Evolutionary conservation across 1,140 invertebrate species (phyloP).

Genomic region (Drosophila ohnishii): DNA sequence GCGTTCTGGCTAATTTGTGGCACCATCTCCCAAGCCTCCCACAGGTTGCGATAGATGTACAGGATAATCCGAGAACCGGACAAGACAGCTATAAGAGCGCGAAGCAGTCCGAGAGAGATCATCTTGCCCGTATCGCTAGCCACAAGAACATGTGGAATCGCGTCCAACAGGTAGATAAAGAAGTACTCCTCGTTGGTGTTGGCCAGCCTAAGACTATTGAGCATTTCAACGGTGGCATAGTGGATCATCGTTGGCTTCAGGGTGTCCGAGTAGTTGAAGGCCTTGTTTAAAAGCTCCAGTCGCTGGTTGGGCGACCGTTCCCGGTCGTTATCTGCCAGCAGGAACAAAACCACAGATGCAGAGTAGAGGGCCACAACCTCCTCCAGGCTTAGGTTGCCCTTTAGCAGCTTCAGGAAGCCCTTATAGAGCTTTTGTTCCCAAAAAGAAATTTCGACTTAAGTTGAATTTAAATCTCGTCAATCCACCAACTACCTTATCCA

Average conservation of each 20-base stretch:
- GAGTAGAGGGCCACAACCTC: constrained; percentile 51
- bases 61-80: constrained; percentile 30
- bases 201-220: constrained; percentile 26
- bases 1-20: constrained; percentile 26
- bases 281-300: constrained; percentile 49
- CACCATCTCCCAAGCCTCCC: constrained; percentile 58
- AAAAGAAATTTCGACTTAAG: background rate
- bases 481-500: constrained; percentile 19
- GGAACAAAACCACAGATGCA: constrained; percentile 28
- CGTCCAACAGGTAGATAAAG: constrained; percentile 47
- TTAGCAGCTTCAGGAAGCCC: constrained; percentile 25
- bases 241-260: constrained; percentile 67
- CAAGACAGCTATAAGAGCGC: constrained; percentile 36
- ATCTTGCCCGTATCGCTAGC: constrained; percentile 66
- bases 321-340: constrained; percentile 17
- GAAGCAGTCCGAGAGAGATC: constrained; percentile 52
- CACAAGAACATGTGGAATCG: constrained; percentile 54
- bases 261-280: constrained; percentile 63
- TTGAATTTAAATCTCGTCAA: background rate
- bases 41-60: constrained; percentile 61
- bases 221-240: constrained; percentile 43
- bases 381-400: constrained; percentile 37
- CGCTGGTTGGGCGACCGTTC: constrained; percentile 2
- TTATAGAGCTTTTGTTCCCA: constrained; percentile 27
- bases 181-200: constrained; percentile 20